Evolutionary conservation across 2,113 vertebrate species (phyloP).

Genomic region (Condylura cristata): DNA sequence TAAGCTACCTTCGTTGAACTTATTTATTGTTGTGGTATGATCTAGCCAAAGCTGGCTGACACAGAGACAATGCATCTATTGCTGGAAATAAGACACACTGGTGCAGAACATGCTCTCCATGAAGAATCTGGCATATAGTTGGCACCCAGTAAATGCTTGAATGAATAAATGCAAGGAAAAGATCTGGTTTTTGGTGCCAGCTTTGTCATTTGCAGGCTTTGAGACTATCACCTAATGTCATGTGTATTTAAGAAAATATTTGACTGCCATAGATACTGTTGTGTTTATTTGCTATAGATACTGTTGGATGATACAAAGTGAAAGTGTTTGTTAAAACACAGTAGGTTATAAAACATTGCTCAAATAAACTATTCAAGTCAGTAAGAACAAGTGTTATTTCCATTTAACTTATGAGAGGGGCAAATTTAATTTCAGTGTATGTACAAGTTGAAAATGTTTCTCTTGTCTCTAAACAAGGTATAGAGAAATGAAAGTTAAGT

Average conservation of each 20-base stretch:
- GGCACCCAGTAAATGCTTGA: background rate
- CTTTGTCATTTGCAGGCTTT: background rate
- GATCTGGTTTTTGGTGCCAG: background rate
- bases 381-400: background rate
- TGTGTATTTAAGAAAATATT: background rate
- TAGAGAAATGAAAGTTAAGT: background rate
- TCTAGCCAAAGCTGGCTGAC: background rate
- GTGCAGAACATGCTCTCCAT: background rate
- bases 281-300: background rate
- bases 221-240: background rate
- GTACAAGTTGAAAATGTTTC: background rate
- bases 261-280: background rate
- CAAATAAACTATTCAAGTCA: background rate
- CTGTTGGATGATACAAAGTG: background rate
- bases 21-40: background rate
- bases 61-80: background rate
- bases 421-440: background rate
- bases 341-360: background rate
- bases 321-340: background rate
- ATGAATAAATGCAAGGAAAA: background rate
- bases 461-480: slow-evolving; percentile 5
- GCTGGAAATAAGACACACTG: background rate
- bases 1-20: background rate
- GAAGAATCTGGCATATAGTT: background rate
- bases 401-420: background rate